These are phyloP conservation scores for Amiota communis DNA, from an alignment of 2,888 invertebrate genomes.

Conservation along the genomic window DNA sequence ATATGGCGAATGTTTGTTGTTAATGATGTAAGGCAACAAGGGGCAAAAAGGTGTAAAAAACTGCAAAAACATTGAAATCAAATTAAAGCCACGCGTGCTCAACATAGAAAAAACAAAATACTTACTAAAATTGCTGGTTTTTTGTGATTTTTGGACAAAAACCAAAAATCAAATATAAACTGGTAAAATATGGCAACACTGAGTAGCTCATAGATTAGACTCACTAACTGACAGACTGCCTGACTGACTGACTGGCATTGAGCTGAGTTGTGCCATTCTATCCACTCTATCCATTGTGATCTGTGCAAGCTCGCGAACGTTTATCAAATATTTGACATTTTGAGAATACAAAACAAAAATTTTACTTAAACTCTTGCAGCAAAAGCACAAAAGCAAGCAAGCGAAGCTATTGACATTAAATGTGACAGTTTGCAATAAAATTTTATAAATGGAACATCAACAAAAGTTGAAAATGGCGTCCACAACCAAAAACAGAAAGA, in stretches of 20 bases:
- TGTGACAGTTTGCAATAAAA: constrained; percentile 12
- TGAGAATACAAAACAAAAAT: background rate
- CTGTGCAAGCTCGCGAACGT: background rate
- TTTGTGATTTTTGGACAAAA: background rate
- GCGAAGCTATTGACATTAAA: constrained; percentile 3
- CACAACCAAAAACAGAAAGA: constrained; percentile 29
- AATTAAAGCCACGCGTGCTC: background rate
- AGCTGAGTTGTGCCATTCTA: background rate
- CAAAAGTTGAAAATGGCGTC: constrained; percentile 1
- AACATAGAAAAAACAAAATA: constrained; percentile 1
- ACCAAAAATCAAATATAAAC: constrained; percentile 6
- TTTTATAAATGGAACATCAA: constrained; percentile 2
- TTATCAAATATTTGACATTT: constrained; percentile 16
- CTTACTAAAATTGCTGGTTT: background rate
- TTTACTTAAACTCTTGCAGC: too few relatives aligned
- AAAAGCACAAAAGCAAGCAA: background rate
- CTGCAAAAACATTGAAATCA: too few relatives aligned
- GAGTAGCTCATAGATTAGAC: background rate
- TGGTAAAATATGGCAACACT: constrained; percentile 10
- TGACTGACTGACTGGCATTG: constrained; percentile 10
- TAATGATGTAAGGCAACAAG: background rate
- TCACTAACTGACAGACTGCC: constrained; percentile 12
- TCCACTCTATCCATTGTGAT: background rate
- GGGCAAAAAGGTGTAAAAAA: background rate
- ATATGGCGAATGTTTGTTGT: too few relatives aligned